These are phyloP conservation scores for Perognathus longimembris DNA, from an alignment of 2,113 vertebrate species.

Conservation along the genomic window DNA sequence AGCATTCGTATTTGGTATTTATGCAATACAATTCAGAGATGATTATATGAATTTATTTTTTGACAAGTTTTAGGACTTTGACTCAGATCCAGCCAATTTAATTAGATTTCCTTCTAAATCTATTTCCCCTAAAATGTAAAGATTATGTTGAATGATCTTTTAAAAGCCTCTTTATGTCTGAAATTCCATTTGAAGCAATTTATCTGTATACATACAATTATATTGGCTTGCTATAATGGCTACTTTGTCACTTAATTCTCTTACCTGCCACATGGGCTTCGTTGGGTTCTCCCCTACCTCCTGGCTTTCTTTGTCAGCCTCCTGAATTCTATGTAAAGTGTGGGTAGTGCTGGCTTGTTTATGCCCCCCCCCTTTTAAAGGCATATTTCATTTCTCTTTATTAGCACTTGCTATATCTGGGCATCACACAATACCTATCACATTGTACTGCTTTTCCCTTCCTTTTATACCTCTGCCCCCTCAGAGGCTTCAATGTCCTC, in stretches of 20 bases:
- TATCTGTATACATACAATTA: neutral
- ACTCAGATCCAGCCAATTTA: neutral
- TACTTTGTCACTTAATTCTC: neutral
- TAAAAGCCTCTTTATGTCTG: neutral
- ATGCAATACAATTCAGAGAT: slow-evolving; percentile 8
- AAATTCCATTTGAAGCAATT: neutral
- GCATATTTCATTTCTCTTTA: neutral
- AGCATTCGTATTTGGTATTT: slow-evolving; percentile 33
- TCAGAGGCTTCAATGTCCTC: neutral
- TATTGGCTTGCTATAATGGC: neutral
- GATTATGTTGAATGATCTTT: neutral
- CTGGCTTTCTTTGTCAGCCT: neutral
- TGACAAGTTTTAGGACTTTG: neutral
- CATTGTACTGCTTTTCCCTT: neutral
- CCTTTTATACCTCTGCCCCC: neutral
- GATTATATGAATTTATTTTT: slow-evolving; percentile 40
- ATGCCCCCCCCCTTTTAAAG: neutral
- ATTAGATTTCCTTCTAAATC: neutral
- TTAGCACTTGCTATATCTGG: neutral
- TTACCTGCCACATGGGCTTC: neutral
- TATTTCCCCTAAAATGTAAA: neutral
- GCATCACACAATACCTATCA: neutral
- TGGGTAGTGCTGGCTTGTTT: neutral
- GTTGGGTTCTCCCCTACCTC: neutral
- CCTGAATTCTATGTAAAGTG: neutral